Percentiles rank a stretch among this genome's conserved stretches.
Conservation (phyloP, 2,888 invertebrate species). For the Agriopis leucophaearia region DNA sequence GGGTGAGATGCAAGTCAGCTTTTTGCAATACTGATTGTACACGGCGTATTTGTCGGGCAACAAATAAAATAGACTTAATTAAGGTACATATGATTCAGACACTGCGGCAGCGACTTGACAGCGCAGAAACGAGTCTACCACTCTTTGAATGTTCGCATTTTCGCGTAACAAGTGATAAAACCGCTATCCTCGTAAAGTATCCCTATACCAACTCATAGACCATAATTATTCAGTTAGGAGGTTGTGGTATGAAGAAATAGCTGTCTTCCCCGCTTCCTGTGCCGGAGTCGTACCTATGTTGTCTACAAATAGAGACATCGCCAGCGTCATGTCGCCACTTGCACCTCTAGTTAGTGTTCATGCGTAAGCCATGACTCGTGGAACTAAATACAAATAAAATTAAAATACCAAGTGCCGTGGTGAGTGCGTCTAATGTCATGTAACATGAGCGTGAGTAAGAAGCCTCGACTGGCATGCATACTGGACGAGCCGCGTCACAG, state of each 20-base stretch:
- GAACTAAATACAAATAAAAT: constrained; percentile 54
- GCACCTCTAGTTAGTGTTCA: constrained; percentile 48
- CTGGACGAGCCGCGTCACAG: constrained; percentile 22
- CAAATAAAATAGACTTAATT: background rate
- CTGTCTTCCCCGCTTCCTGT: no score
- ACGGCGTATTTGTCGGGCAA: background rate
- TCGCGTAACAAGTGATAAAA: no score
- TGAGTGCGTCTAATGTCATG: constrained; percentile 62
- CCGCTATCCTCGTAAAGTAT: no score
- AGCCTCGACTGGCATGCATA: constrained; percentile 54
- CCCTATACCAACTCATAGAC: no score
- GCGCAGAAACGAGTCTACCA: no score
- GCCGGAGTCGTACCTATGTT: no score
- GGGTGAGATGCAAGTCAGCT: constrained; percentile 51
- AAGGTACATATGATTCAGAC: background rate
- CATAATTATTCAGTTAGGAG: no score
- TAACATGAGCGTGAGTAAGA: constrained; percentile 60
- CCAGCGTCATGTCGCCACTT: constrained; percentile 36
- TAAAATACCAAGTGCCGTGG: constrained; percentile 61
- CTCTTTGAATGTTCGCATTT: no score
- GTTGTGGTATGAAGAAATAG: no score
- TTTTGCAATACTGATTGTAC: background rate
- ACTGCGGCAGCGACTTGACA: background rate
- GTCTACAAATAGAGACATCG: no score
- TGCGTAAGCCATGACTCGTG: constrained; percentile 54